Percentiles rank a stretch among this genome's conserved stretches.
phyloP scores from a whole-genome alignment of 2,113 vertebrate genomes.

The Myodes glareolus region DNA sequence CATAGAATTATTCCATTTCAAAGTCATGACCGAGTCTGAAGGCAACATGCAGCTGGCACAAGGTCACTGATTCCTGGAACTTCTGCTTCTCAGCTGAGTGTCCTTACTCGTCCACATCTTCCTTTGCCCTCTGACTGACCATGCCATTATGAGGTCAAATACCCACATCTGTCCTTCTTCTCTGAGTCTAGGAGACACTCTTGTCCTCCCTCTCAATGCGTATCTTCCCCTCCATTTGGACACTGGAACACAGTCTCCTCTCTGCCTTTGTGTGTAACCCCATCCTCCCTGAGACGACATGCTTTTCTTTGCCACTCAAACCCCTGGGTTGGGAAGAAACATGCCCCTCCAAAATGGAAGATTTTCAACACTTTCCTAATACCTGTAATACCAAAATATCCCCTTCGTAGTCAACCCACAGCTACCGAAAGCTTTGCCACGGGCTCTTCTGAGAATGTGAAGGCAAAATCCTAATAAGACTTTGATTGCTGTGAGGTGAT shows the following conservation, averaged over 20 bases:
- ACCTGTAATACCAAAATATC: background rate
- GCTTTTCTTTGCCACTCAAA: background rate
- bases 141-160: background rate
- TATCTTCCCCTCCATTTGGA: background rate
- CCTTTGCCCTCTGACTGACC: background rate
- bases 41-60: background rate
- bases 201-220: accelerated
- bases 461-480: conserved; percentile 42
- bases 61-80: background rate
- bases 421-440: background rate
- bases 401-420: background rate
- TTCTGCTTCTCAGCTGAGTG: background rate
- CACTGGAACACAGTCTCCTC: background rate
- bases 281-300: background rate
- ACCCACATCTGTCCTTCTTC: background rate
- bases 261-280: background rate
- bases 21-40: background rate
- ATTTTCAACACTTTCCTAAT: background rate
- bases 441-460: background rate
- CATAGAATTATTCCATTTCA: background rate
- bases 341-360: background rate
- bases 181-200: background rate
- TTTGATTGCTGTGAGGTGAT: conserved; percentile 27
- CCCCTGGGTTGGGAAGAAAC: background rate
- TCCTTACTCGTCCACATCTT: background rate